phyloP scores from a whole-genome alignment of 2,888 invertebrate genomes.

The Drosophila tripunctata region DNA sequence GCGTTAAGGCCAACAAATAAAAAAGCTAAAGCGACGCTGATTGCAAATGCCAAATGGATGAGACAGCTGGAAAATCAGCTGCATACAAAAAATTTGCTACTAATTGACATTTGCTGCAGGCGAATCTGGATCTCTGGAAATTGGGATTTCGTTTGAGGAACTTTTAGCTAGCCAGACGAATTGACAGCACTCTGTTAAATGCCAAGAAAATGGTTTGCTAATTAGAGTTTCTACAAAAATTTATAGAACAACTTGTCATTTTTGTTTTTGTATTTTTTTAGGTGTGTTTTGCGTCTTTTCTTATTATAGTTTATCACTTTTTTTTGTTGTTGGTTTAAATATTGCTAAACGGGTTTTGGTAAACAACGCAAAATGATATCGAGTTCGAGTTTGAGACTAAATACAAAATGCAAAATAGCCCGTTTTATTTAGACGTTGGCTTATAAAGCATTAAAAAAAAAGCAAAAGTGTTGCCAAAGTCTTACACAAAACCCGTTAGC shows the following conservation, averaged over 20 bases:
- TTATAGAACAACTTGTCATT: constrained; percentile 72
- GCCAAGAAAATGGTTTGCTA: constrained; percentile 54
- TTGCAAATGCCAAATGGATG: constrained; percentile 62
- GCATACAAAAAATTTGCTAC: constrained; percentile 14
- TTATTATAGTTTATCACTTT: constrained; percentile 13
- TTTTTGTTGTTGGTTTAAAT: constrained; percentile 5
- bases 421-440: constrained; percentile 26
- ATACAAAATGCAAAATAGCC: constrained; percentile 58
- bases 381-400: constrained; percentile 15
- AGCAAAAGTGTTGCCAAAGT: constrained; percentile 71
- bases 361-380: constrained; percentile 56
- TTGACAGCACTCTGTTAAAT: constrained; percentile 46
- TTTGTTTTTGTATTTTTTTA: too few species aligned
- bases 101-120: constrained; percentile 37
- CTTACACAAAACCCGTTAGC: constrained; percentile 62
- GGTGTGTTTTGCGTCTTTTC: constrained; percentile 56
- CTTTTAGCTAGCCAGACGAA: constrained; percentile 8
- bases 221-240: constrained; percentile 49
- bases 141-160: constrained; percentile 9
- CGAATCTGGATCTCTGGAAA: neutral
- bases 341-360: constrained; percentile 58
- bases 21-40: constrained; percentile 30
- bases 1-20: constrained; percentile 37
- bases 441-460: too few species aligned
- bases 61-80: constrained; percentile 32